Evolutionary conservation across 2,113 vertebrate species (phyloP), one percentile per base, ranked within the genome.

Genomic region (Galbula dea): DNA sequence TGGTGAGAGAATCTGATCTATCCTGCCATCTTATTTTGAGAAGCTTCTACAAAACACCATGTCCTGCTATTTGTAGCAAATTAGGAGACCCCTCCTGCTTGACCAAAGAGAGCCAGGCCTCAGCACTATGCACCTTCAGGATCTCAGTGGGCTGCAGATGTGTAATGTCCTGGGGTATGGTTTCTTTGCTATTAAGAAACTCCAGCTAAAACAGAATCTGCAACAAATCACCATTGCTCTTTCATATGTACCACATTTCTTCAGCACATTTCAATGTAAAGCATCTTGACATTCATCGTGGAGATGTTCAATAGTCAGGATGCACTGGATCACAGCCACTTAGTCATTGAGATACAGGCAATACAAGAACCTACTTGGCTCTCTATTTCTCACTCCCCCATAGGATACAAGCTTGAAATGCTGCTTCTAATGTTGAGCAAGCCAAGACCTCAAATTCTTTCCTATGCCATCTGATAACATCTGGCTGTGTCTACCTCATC

Each of bases 401-500:
- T 85, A 80, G 69, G 55, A 88, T 15, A 76, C 15, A 27, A 39
- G 23, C 78, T 79, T 79, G 91, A 92, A 94, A 94, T 57, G 77
- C 61, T 57, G 48, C 66, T 88, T 59, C 71, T 79, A 15, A 51
- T 13, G 30, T 74, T 89, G 81, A 89, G 84, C 91, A 90, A 96
- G 81, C 66, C 77, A 92, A 79, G 87, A 83, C 63, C 59, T 74
- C 82, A 41, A 43, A 82, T 85, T 51, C 81, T 54, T 87, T 48
- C 86, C 71, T 62, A 12, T 76, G 34, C 58, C 55, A 30, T 5
- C 11, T 36, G 93, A 94, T 96, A 95, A 82, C 46, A 92, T 89
- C 90, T 93, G 89, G 66, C 74, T 92, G 72, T 6, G 5, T 87
- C 78, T 93, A 49, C 90, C 93, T 79, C 69, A 92, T 54, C 46